Conservation (phyloP, 1,140 invertebrate species). For the Choristoneura fumiferana region DNA sequence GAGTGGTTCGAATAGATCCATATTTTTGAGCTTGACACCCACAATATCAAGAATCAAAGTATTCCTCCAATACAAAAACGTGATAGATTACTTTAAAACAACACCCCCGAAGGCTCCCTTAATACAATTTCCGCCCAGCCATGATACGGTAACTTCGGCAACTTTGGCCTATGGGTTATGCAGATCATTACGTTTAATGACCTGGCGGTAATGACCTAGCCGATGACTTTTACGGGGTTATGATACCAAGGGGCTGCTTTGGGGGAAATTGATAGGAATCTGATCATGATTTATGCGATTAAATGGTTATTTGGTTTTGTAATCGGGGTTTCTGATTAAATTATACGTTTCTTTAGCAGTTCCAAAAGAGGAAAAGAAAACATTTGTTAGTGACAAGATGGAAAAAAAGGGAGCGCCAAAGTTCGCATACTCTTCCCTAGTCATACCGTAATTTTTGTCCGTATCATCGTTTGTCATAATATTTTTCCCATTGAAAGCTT, state of each 20-base stretch:
- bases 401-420: too few species aligned
- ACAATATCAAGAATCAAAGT: too few species aligned
- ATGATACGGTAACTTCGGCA: not conserved
- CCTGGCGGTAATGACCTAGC: not conserved
- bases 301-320: not conserved
- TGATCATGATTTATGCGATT: not conserved
- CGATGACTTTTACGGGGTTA: conserved; percentile 2
- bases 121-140: conserved; percentile 4
- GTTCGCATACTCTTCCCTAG: too few species aligned
- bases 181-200: conserved; percentile 16
- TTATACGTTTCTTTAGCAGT: too few species aligned
- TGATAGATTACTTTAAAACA: not conserved
- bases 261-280: not conserved
- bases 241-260: not conserved
- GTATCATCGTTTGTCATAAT: too few species aligned
- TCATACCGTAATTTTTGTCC: too few species aligned
- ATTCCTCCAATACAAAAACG: too few species aligned
- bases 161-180: not conserved
- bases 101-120: not conserved
- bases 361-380: too few species aligned
- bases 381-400: too few species aligned
- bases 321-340: not conserved
- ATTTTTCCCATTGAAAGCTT: too few species aligned
- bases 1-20: too few species aligned
- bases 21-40: too few species aligned